Evolutionary conservation across 2,888 invertebrate genomes (phyloP).

Genomic region (Trisateles emortualis): DNA sequence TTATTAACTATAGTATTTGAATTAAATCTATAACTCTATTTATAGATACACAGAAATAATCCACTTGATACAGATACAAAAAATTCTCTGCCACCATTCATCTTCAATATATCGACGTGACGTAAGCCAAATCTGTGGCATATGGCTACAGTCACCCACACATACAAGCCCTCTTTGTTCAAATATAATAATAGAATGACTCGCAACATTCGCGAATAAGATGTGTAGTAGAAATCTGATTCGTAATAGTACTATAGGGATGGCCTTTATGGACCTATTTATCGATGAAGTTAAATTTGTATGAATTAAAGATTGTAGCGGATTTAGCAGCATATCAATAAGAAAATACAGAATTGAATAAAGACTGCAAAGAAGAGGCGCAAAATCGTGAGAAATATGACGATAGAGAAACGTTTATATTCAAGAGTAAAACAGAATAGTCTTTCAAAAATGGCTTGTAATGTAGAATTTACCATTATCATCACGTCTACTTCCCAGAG

Average conservation of each 20-base stretch:
- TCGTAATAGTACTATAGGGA: conserved; percentile 66
- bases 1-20: too few relatives aligned
- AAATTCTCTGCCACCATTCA: conserved; percentile 48
- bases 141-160: conserved; percentile 55
- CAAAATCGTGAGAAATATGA: too few relatives aligned
- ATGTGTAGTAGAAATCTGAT: conserved; percentile 79
- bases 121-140: conserved; percentile 75
- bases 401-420: too few relatives aligned
- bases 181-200: conserved; percentile 81
- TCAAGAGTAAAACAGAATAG: too few relatives aligned
- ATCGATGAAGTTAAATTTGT: conserved; percentile 24
- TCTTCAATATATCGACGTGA: conserved; percentile 73
- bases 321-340: too few relatives aligned
- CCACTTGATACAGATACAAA: conserved; percentile 12
- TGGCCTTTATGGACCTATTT: conserved; percentile 53
- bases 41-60: background rate
- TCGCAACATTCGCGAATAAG: conserved; percentile 77
- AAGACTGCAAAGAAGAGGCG: too few relatives aligned
- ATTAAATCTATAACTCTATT: too few relatives aligned
- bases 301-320: background rate
- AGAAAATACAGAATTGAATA: too few relatives aligned
- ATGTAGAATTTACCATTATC: too few relatives aligned
- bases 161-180: conserved; percentile 70
- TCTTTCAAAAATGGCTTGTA: too few relatives aligned
- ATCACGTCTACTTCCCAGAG: too few relatives aligned